These are phyloP conservation scores for Tolypeutes matacus DNA, from an alignment of 2,797 vertebrate species.

Conservation along the genomic window DNA sequence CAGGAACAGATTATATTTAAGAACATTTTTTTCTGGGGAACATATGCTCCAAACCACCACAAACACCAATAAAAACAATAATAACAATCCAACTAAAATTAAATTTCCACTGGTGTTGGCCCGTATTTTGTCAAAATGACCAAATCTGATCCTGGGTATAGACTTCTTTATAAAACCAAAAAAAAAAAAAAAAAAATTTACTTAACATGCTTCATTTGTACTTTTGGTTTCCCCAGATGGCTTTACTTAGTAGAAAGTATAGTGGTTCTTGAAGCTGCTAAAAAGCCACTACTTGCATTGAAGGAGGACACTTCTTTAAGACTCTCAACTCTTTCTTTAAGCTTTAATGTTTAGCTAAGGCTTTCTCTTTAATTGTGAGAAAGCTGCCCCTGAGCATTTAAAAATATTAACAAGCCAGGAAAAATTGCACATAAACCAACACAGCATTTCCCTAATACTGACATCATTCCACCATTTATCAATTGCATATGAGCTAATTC, in stretches of 20 bases:
- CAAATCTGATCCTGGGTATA: neutral
- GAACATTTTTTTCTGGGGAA: no score
- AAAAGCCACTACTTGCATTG: neutral
- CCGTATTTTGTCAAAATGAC: neutral
- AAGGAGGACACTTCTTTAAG: neutral
- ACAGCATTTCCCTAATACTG: neutral
- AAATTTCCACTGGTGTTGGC: neutral
- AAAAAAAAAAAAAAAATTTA: neutral
- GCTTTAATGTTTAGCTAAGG: neutral
- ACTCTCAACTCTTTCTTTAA: neutral
- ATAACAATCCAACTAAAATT: neutral
- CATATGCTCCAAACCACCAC: no score
- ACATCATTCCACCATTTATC: neutral
- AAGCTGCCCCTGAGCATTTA: neutral
- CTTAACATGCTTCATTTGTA: neutral
- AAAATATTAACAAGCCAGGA: neutral
- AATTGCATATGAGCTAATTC: neutral
- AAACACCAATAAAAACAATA: neutral
- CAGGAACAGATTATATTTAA: no score
- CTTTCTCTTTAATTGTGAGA: neutral
- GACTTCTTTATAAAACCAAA: neutral
- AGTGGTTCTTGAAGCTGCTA: neutral
- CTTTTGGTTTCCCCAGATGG: neutral
- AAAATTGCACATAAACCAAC: neutral
- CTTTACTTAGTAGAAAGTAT: neutral